These are phyloP conservation scores for Cherax quadricarinatus DNA, from an alignment of 1,140 invertebrate genomes.

Conservation along the genomic window DNA sequence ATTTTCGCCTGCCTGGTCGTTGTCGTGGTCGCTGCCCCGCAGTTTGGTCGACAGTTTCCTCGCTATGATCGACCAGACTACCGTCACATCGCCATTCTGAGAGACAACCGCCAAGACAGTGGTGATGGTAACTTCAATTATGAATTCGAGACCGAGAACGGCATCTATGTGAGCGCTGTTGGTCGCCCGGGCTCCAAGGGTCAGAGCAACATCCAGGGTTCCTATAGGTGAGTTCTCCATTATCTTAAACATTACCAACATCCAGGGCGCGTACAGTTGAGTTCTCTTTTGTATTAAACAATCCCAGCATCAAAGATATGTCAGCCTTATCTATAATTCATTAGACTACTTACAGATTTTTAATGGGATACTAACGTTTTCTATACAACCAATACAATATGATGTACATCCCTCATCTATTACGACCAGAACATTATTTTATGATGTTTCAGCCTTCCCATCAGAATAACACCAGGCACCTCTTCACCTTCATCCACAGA, in stretches of 20 bases:
- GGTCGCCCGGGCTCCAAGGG: constrained; percentile 18
- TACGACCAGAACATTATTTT: no score
- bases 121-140: constrained; percentile 40
- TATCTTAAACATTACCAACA: background rate
- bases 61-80: background rate
- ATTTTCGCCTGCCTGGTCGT: constrained; percentile 21
- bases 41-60: background rate
- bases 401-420: no score
- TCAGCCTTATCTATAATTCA: no score
- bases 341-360: no score
- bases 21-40: constrained; percentile 11
- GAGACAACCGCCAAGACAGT: constrained; percentile 9
- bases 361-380: no score
- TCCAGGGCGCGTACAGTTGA: background rate
- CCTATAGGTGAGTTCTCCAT: constrained; percentile 2
- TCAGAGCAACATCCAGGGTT: constrained; percentile 44
- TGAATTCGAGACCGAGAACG: constrained; percentile 34
- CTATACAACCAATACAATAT: no score
- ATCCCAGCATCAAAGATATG: no score
- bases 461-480: no score
- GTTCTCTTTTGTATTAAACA: background rate
- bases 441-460: background rate
- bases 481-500: background rate
- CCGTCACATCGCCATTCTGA: constrained; percentile 26
- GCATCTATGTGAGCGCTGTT: constrained; percentile 18